phyloP scores from a whole-genome alignment of 2,797 vertebrate species.

The Tolypeutes matacus region DNA sequence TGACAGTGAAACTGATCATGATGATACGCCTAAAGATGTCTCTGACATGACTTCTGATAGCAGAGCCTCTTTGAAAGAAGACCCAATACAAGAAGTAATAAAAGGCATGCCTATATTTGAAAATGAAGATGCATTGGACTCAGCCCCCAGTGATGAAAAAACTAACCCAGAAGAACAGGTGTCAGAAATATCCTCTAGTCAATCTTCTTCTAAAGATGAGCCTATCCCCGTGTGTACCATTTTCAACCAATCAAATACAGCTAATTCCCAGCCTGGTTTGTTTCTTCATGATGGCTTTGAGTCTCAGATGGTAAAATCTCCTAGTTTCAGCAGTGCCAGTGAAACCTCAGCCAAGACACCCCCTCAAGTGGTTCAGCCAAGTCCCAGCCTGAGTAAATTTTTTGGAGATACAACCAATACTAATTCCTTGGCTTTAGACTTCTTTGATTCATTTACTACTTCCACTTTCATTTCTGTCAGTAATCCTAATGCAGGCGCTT shows the following conservation, averaged over 20 bases:
- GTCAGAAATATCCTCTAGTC: conserved; percentile 47
- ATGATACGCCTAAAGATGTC: conserved; percentile 84
- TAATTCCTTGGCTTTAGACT: conserved; percentile 94
- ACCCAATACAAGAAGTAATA: conserved; percentile 78
- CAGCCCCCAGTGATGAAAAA: conserved; percentile 68
- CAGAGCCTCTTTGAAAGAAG: conserved; percentile 79
- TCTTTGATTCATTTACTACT: conserved; percentile 98
- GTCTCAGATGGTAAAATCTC: conserved; percentile 97
- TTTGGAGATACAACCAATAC: conserved; percentile 92
- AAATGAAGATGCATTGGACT: conserved; percentile 14
- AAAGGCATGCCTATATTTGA: conserved; percentile 64
- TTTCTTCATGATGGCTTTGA: conserved; percentile 95
- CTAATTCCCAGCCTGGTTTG: conserved; percentile 86
- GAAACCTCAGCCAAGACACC: conserved; percentile 90
- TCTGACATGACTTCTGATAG: conserved; percentile 84
- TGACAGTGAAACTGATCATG: conserved; percentile 84
- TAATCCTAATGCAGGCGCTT: conserved; percentile 93
- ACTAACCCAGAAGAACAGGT: conserved; percentile 72
- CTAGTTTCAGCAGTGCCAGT: conserved; percentile 93
- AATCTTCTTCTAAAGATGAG: conserved; percentile 83
- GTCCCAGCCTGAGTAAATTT: conserved; percentile 98
- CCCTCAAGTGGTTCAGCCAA: conserved; percentile 95
- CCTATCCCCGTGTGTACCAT: conserved; percentile 96
- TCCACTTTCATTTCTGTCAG: conserved; percentile 96
- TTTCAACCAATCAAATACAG: conserved; percentile 92